Evolutionary conservation across 2,888 invertebrate species (phyloP).

Genomic region (Archaeoteleia sp.): DNA sequence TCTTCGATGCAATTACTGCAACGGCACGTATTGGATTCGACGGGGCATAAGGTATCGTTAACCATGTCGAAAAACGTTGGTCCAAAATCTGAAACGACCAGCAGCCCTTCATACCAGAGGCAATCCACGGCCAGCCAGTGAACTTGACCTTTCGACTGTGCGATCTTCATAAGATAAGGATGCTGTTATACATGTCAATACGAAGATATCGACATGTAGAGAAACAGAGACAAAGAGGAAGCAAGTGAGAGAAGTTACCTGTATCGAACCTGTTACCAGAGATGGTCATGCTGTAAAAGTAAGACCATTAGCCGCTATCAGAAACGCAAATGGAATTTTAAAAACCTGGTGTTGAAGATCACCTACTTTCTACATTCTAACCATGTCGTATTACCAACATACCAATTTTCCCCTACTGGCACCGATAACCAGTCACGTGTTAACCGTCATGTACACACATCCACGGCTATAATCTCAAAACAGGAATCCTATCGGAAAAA

Average conservation of each 20-base stretch:
- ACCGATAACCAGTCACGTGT: slow-evolving; percentile 16
- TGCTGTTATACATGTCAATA: background rate
- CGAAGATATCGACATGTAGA: background rate
- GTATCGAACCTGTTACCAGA: slow-evolving; percentile 1
- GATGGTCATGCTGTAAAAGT: slow-evolving; percentile 21
- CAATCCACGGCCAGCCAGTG: background rate
- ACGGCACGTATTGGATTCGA: slow-evolving; percentile 34
- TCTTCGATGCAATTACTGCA: slow-evolving; percentile 43
- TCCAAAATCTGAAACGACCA: slow-evolving; percentile 8
- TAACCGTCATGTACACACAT: slow-evolving; percentile 17
- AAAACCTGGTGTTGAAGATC: slow-evolving; percentile 6
- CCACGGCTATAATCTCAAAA: slow-evolving; percentile 19
- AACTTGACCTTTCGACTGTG: slow-evolving; percentile 6
- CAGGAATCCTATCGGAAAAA: slow-evolving; percentile 22
- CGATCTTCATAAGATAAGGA: slow-evolving; percentile 3
- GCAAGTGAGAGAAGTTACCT: no score
- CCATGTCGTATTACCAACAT: slow-evolving; percentile 13
- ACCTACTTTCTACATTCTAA: slow-evolving; percentile 1
- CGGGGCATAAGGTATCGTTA: slow-evolving; percentile 31
- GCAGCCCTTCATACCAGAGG: slow-evolving; percentile 2
- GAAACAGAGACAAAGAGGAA: slow-evolving; percentile 9
- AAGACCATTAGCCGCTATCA: slow-evolving; percentile 32
- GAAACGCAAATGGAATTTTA: slow-evolving; percentile 32
- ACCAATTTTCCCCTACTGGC: slow-evolving; percentile 22
- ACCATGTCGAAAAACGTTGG: slow-evolving; percentile 33